A percentile compares a stretch with the other conserved stretches of the same genome.
These are phyloP conservation scores for Ormyrus thymus DNA, from an alignment of 2,888 invertebrate genomes.

Conservation along the genomic window DNA sequence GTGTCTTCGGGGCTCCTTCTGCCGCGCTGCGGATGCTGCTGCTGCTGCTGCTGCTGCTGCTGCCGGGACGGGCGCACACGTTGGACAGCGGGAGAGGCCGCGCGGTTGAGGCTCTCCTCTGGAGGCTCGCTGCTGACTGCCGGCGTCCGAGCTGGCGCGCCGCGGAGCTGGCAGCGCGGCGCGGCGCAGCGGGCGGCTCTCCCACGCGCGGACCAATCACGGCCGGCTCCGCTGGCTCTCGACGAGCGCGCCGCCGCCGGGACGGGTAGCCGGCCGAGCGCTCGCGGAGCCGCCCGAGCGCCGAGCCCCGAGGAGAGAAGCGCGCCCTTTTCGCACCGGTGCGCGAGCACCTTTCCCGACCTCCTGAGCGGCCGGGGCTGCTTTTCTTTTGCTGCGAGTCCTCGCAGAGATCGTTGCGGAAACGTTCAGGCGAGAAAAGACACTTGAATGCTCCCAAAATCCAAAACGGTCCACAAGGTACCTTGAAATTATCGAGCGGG, in stretches of 20 bases:
- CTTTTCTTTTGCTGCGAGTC: no score
- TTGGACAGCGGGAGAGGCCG: slow-evolving; percentile 14
- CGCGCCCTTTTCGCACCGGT: slow-evolving; percentile 20
- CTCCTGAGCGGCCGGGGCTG: no score
- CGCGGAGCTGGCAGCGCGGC: slow-evolving; percentile 58
- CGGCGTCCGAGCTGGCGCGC: slow-evolving; percentile 50
- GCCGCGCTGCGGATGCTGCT: background rate
- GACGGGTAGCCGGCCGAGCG: background rate
- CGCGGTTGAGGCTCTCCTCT: slow-evolving; percentile 60
- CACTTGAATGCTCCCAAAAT: no score
- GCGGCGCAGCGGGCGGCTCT: slow-evolving; percentile 70
- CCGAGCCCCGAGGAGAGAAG: background rate
- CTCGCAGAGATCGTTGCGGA: no score
- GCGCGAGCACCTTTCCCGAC: no score
- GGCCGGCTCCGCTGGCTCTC: slow-evolving; percentile 60
- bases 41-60: background rate
- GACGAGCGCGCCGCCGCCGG: background rate
- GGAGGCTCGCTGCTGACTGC: slow-evolving; percentile 72
- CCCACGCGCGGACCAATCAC: slow-evolving; percentile 73
- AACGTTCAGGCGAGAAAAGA: no score
- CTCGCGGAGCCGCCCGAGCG: slow-evolving; percentile 10
- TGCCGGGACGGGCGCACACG: slow-evolving; percentile 13
- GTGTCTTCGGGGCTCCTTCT: background rate
- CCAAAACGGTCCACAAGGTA: no score
- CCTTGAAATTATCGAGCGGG: no score